Percentiles rank a stretch among this genome's conserved stretches.
These are phyloP conservation scores for Drosophila ironensis DNA, from an alignment of 1,140 invertebrate species.

Conservation along the genomic window DNA sequence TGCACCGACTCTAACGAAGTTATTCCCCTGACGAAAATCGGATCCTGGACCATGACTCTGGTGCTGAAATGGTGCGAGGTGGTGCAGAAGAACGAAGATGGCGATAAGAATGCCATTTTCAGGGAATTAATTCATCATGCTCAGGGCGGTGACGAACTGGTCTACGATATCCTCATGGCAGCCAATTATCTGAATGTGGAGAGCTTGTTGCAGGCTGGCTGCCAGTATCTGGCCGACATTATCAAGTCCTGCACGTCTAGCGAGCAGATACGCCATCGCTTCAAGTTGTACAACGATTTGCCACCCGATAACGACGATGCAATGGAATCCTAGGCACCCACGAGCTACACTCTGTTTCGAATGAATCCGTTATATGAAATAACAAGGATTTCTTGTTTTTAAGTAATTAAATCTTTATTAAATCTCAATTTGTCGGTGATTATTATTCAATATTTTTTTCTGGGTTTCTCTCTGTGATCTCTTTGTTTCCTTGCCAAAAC, in stretches of 20 bases:
- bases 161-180: slow-evolving; percentile 27
- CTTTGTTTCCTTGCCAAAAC: slow-evolving; percentile 30
- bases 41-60: slow-evolving; percentile 6
- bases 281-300: not conserved
- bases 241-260: not conserved
- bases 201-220: slow-evolving; percentile 1
- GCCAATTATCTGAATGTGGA: slow-evolving; percentile 42
- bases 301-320: not conserved
- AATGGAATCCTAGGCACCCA: not conserved
- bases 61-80: slow-evolving; percentile 32
- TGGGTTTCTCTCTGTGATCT: slow-evolving; percentile 19
- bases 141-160: not conserved
- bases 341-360: not conserved
- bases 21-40: slow-evolving; percentile 14
- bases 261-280: slow-evolving; percentile 5
- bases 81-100: not conserved
- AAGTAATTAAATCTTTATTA: slow-evolving; percentile 79
- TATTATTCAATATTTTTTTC: slow-evolving; percentile 73
- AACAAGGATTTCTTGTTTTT: slow-evolving; percentile 31
- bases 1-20: not conserved
- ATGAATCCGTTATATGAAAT: not conserved
- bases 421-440: slow-evolving; percentile 78
- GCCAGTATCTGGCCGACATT: slow-evolving; percentile 12
- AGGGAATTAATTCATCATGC: not conserved
- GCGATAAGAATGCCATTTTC: not conserved